A percentile compares a stretch with the other conserved stretches of the same genome.
phyloP scores from a whole-genome alignment of 2,888 invertebrate species.

The Galerucella nymphaeae region DNA sequence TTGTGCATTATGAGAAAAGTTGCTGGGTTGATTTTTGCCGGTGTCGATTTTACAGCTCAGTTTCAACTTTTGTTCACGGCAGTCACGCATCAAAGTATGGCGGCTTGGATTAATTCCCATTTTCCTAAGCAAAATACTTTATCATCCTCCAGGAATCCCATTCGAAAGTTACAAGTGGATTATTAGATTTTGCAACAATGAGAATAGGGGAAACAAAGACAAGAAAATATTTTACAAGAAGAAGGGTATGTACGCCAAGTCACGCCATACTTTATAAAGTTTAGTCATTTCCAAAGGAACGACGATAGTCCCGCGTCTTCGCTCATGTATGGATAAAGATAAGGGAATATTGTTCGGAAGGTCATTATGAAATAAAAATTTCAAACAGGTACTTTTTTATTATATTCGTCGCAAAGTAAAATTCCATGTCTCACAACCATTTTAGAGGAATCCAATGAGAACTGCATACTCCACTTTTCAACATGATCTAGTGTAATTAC shows the following conservation, averaged over 20 bases:
- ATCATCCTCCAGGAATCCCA: conserved; percentile 28
- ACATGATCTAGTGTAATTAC: too few relatives aligned
- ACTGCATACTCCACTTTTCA: too few relatives aligned
- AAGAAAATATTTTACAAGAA: conserved; percentile 19
- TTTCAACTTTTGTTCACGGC: conserved; percentile 1
- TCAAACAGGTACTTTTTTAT: background rate
- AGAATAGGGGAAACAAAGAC: conserved; percentile 22
- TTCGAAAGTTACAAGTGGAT: conserved; percentile 33
- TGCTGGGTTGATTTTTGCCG: background rate
- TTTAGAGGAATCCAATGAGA: too few relatives aligned
- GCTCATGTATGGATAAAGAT: conserved; percentile 19
- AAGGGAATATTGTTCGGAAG: conserved; percentile 14
- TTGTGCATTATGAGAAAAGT: background rate
- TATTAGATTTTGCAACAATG: conserved; percentile 30
- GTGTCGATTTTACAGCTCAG: conserved; percentile 10
- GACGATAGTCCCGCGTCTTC: conserved; percentile 6
- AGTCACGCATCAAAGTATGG: conserved; percentile 29
- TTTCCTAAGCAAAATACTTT: conserved; percentile 28
- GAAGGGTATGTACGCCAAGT: conserved; percentile 16
- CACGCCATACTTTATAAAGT: conserved; percentile 20
- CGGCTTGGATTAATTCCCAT: conserved; percentile 21
- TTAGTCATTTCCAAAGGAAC: conserved; percentile 13
- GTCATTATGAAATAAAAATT: conserved; percentile 9
- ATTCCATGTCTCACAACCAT: background rate
- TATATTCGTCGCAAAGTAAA: background rate